phyloP scores from a whole-genome alignment of 2,888 invertebrate genomes.

The Eupithecia pulchellata region DNA sequence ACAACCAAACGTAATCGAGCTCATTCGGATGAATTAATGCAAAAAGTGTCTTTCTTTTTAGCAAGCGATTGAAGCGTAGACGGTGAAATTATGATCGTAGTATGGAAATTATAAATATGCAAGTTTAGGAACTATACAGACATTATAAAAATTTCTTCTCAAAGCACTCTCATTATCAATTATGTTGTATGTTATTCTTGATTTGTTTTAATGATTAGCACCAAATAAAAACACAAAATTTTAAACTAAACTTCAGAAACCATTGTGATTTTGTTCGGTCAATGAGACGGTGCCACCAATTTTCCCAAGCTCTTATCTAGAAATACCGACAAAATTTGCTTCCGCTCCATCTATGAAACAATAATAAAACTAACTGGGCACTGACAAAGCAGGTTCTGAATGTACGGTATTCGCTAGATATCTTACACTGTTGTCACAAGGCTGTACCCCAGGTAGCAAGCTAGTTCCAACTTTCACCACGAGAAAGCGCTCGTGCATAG shows the following conservation, averaged over 20 bases:
- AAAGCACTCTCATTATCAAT: background rate
- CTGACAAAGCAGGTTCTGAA: background rate
- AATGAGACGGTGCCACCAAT: background rate
- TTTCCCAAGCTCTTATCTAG: background rate
- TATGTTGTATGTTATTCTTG: background rate
- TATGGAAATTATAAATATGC: background rate
- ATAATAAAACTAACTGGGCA: background rate
- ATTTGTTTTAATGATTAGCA: background rate
- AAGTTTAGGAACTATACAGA: background rate
- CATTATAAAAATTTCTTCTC: background rate
- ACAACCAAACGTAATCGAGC: slow-evolving; percentile 12
- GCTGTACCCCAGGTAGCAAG: background rate
- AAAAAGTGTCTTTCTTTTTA: slow-evolving; percentile 4
- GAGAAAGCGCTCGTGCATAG: background rate
- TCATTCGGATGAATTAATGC: slow-evolving; percentile 9
- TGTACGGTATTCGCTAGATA: background rate
- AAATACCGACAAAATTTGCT: background rate
- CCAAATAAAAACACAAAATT: background rate
- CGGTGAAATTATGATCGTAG: background rate
- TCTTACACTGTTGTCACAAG: background rate
- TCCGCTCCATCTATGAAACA: background rate
- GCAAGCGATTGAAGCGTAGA: background rate
- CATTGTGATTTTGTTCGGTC: background rate
- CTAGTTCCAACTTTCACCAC: slow-evolving; percentile 1
- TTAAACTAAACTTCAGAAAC: background rate